These are phyloP conservation scores for Pelodiscus sinensis DNA, from an alignment of 2,113 vertebrate genomes.

Conservation along the genomic window DNA sequence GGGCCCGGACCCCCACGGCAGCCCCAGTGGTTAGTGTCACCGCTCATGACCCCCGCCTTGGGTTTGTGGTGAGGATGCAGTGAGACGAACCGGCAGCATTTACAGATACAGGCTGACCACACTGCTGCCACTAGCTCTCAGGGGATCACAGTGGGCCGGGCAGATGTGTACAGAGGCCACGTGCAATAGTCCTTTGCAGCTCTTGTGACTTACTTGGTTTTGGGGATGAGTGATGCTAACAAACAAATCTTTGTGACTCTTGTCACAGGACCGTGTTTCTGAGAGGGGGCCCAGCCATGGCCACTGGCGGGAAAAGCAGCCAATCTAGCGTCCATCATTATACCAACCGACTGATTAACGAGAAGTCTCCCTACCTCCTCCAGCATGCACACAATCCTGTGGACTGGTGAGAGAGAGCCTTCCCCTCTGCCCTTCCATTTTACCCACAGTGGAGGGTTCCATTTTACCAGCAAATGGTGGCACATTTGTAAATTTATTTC, in stretches of 20 bases:
- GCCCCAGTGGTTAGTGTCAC: background rate
- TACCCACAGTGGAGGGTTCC: background rate
- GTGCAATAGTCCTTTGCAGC: background rate
- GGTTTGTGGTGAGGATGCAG: background rate
- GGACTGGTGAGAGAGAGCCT: slow-evolving; percentile 85
- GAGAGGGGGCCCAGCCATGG: slow-evolving; percentile 78
- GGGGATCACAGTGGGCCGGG: rapidly evolving
- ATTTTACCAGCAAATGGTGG: background rate
- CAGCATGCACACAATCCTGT: slow-evolving; percentile 96
- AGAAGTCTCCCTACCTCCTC: slow-evolving; percentile 91
- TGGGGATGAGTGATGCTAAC: background rate
- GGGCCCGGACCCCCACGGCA: too few relatives aligned
- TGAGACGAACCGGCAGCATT: background rate
- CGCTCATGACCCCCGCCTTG: background rate
- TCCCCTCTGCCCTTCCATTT: background rate
- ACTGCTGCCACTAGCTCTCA: background rate
- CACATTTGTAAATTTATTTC: too few relatives aligned
- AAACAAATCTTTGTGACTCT: background rate
- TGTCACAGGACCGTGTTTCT: slow-evolving; percentile 62
- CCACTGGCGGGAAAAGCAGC: slow-evolving; percentile 74
- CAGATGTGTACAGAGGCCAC: rapidly evolving
- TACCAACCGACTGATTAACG: slow-evolving; percentile 86
- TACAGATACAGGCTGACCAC: background rate
- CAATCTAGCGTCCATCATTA: background rate
- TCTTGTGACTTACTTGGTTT: background rate